Conservation (phyloP, 2,797 vertebrate species). For the Margarornis squamiger region DNA sequence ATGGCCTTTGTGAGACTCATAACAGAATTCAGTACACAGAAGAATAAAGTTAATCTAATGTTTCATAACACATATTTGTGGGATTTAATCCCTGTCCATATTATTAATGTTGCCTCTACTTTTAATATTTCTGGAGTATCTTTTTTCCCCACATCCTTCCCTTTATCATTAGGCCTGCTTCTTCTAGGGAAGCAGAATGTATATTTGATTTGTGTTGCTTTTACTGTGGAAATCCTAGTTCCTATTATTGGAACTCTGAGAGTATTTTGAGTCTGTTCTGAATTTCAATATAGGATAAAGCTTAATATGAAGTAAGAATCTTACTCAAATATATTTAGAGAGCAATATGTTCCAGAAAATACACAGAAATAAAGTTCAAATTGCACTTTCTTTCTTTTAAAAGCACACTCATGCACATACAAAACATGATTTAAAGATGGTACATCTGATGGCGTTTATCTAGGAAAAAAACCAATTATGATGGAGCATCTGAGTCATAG, state of each 20-base stretch:
- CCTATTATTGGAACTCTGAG: neutral
- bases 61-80: neutral
- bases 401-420: neutral
- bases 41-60: neutral
- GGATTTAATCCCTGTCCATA: neutral
- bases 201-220: neutral
- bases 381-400: neutral
- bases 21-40: neutral
- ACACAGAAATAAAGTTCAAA: neutral
- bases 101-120: neutral
- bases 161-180: neutral
- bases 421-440: neutral
- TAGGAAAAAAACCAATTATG: neutral
- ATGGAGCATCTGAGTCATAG: neutral
- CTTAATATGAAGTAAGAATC: neutral
- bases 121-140: neutral
- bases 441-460: neutral
- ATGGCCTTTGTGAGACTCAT: neutral
- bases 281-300: neutral
- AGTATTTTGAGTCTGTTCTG: neutral
- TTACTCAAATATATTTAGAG: neutral
- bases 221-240: neutral
- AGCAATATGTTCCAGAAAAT: neutral
- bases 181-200: neutral
- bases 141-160: neutral